Base-by-base conservation (phyloP, 35 echinoderm and acorn worm species). In the Acanthaster planci region DNA sequence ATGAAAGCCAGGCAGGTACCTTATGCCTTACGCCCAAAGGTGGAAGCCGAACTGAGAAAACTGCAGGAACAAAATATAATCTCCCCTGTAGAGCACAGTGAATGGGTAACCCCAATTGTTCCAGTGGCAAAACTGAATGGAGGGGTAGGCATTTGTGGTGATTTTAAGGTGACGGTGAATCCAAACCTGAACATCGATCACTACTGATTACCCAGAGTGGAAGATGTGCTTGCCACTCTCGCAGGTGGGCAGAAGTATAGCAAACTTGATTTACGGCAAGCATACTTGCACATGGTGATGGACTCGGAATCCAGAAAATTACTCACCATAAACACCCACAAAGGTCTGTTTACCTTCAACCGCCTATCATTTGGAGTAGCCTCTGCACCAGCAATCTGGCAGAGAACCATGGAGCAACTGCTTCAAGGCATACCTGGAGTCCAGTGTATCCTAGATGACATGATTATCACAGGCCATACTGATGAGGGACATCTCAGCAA, bases 121-220 rank as follows among this genome's bases (percentile, higher is more conserved):
- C 76, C 82, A 42, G 94, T 92, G 14, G 80, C 84, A 56, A 92
- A 92, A 76, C 29, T 54, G 1, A 81, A 86, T 39, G 82, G 81
- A 18, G 79, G 75, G 15, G 82, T 92, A 29, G 42, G 86, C 80
- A 85, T 89, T 8, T 96, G 93, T 51, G 82, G 84, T 0, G 80
- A 92, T 51, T 92, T 88, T 82, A 97, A 92, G 42, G 82, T 82
- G 19, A 92, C 90, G n/a, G 86, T 95, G 17, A 87, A 94, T 47
- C 22, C 38, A 2, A 34, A 8, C 10, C 22, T 84, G 5, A 37
- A 90, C 1, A 64, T 84, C 51, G 75, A 94, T 1, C 30, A 57
- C 77, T 84, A 81, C 22, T 53, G 52, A 27, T 51, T 95, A 64
- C 85, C 80, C 29, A 87, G 39, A 8, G 38, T 59, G 32, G 32